Base-by-base conservation (phyloP, 2,797 vertebrate genomes). In the Peromyscus aztecus region DNA sequence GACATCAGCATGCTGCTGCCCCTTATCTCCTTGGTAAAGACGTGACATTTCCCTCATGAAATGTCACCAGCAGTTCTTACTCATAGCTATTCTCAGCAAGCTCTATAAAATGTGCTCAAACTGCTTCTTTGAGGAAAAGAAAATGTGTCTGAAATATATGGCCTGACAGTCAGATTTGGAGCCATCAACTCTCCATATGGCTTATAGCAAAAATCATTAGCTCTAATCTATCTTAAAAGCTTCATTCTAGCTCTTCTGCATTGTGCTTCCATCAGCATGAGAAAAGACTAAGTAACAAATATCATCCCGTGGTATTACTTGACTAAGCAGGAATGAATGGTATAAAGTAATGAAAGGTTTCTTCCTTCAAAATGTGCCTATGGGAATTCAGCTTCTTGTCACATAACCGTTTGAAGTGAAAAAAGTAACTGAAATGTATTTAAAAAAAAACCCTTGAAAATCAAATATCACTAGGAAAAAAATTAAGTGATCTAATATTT, bases 1-100 rank as follows among this genome's bases (percentile, higher is more conserved):
- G 14, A 61, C 81, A 23, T 46, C 80, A 73, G 40, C 71, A 71
- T 46, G 71, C 49, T 71, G 27, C 57, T 40, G 2, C 59, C 73
- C n/a, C 57, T 96, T 88, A 89, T 94, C 96, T 94, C n/a, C 24
- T 46, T 12, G 2, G 69, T 65, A 80, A 96, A 92, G 82, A 76
- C 49, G 21, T 95, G 94, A 93, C 40, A 91, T 95, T 92, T 94
- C 34, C 67, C 34, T 69, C 57, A 89, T 37, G n/a, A 94, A 86
- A 83, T 55, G 7, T 52, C 49, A 80, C 67, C 55, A n/a, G 21
- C 52, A 40, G 61, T 82, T 95, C 40, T 94, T 84, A 69, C 85
- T 88, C 12, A 40, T 40, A 67, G 14, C 29, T 76, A 0, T 40
- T 43, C 82, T 91, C 85, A 92, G 69, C 31, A 84, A 73, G n/a